Evolutionary conservation across 1,140 invertebrate genomes (phyloP).

Genomic region (Aphis gossypii): DNA sequence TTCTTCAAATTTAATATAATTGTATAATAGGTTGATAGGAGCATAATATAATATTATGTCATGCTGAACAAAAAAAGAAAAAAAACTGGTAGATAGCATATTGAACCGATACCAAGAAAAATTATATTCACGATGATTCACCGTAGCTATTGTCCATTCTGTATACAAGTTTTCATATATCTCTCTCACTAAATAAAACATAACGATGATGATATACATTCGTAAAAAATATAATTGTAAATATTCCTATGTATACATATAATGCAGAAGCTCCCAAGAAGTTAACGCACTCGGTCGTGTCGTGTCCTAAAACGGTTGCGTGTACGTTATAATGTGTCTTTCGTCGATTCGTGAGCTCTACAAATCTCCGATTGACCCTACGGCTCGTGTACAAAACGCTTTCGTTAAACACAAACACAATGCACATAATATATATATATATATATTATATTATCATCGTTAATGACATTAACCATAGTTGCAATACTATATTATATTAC

Average conservation of each 20-base stretch:
- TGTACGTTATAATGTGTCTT: background rate
- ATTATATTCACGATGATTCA: background rate
- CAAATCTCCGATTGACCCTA: conserved; percentile 19
- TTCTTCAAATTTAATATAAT: background rate
- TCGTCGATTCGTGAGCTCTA: conserved; percentile 34
- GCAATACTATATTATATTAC: conserved; percentile 6
- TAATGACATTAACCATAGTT: conserved; percentile 3
- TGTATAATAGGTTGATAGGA: background rate
- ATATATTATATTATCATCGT: background rate
- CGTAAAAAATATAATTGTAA: background rate
- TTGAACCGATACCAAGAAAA: background rate
- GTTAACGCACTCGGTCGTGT: background rate
- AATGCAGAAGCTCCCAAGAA: background rate
- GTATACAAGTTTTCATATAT: background rate
- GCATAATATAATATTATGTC: background rate
- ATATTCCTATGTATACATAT: background rate
- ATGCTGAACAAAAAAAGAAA: background rate
- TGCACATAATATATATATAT: background rate
- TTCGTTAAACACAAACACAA: background rate
- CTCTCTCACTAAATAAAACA: background rate
- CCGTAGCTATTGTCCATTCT: background rate
- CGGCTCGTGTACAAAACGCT: background rate
- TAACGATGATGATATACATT: background rate
- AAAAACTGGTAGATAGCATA: background rate
- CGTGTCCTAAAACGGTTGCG: background rate